phyloP scores from a whole-genome alignment of 1,140 invertebrate genomes.

The Drosophila pseudoobscura region DNA sequence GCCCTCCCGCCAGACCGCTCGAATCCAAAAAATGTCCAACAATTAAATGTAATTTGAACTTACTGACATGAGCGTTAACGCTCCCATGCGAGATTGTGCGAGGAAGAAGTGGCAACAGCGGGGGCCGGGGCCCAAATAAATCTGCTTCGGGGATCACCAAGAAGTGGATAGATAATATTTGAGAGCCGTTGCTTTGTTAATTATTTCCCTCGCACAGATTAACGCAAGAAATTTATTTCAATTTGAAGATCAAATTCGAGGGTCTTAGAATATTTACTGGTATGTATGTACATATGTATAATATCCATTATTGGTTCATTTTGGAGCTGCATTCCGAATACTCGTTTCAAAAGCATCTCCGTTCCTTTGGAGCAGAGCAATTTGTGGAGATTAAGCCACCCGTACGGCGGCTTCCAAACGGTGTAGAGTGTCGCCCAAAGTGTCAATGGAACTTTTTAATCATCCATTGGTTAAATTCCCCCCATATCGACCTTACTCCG shows the following conservation, averaged over 20 bases:
- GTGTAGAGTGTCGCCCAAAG: slow-evolving; percentile 19
- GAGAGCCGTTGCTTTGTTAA: slow-evolving; percentile 30
- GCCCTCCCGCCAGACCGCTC: background rate
- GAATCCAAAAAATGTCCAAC: slow-evolving; percentile 64
- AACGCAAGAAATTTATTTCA: slow-evolving; percentile 23
- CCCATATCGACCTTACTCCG: slow-evolving; percentile 6
- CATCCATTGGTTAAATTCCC: slow-evolving; percentile 13
- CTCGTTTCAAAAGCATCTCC: background rate
- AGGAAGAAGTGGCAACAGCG: no score
- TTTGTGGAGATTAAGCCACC: no score
- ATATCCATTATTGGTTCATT: no score
- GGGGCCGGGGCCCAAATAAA: background rate
- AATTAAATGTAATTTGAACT: slow-evolving; percentile 78
- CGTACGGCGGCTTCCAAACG: no score
- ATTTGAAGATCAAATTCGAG: no score
- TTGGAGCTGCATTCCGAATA: no score
- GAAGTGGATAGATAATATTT: slow-evolving; percentile 40
- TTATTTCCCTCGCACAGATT: slow-evolving; percentile 29
- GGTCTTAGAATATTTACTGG: no score
- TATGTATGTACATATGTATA: no score
- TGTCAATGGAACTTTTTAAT: slow-evolving; percentile 20
- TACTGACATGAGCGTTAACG: slow-evolving; percentile 44
- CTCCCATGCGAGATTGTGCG: slow-evolving; percentile 35
- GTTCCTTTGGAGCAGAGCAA: no score
- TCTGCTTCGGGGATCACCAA: slow-evolving; percentile 32